These are phyloP conservation scores for Teleiodes luculella DNA, from an alignment of 2,888 invertebrate species.

Conservation along the genomic window DNA sequence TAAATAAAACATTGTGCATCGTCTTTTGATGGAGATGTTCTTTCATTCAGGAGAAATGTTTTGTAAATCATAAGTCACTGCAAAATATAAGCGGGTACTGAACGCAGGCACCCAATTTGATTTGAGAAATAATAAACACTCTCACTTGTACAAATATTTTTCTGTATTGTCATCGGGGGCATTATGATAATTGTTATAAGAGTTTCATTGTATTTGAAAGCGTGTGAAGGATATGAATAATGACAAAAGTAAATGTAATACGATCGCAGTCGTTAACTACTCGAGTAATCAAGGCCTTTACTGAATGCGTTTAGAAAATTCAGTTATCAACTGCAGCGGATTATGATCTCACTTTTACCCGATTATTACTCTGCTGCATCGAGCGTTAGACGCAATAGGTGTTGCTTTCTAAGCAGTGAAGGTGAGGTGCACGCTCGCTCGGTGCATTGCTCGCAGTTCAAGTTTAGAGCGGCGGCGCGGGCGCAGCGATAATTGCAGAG, in stretches of 20 bases:
- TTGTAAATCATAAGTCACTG: constrained; percentile 42
- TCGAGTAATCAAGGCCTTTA: background rate
- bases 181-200: constrained; percentile 44
- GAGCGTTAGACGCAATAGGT: constrained; percentile 61
- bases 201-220: constrained; percentile 41
- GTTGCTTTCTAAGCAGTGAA: constrained; percentile 76
- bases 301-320: constrained; percentile 7
- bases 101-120: constrained; percentile 45
- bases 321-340: constrained; percentile 20
- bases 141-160: constrained; percentile 54
- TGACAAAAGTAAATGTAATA: constrained; percentile 11
- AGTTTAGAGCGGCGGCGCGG: constrained; percentile 62
- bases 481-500: constrained; percentile 63
- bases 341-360: constrained; percentile 67
- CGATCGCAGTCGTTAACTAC: background rate
- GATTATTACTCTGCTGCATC: constrained; percentile 42
- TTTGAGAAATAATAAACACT: constrained; percentile 51
- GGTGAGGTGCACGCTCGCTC: constrained; percentile 65
- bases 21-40: constrained; percentile 16
- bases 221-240: constrained; percentile 37
- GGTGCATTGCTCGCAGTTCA: constrained; percentile 52
- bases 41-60: constrained; percentile 40
- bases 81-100: constrained; percentile 31
- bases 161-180: constrained; percentile 49
- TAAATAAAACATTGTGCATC: constrained; percentile 10